Base-by-base conservation (phyloP, 2,113 vertebrate species). In the Channa argus region DNA sequence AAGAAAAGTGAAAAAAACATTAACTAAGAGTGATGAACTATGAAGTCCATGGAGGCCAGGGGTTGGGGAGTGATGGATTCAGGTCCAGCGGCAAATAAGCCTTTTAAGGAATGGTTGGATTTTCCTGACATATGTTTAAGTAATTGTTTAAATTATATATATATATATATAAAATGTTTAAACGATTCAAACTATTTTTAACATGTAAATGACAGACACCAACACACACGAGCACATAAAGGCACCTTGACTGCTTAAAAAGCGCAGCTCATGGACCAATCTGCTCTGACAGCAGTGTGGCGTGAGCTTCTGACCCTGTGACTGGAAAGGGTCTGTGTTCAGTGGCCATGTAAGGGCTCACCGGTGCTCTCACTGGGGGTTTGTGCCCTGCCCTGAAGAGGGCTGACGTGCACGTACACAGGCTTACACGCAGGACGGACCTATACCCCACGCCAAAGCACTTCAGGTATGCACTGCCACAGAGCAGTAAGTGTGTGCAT, bases 271-370 rank as follows among this genome's bases (percentile, higher is more conserved):
- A 85, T 87, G 87, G 90, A 88, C 89, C 86, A 88, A 81, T 89
- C 87, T 90, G 87, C 77, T 89, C 87, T 91, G 90, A 91, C 91
- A 92, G 90, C 90, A 88, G 89, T 86, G 85, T 89, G 90, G 79
- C 78, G 77, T 79, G 87, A 87, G 88, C 88, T 64, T 71, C 84
- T 93, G 91, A 92, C 86, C 87, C 86, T 41, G 74, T 88, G 86
- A 88, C 87, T 92, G 91, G 87, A 88, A 86, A 88, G 83, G 87
- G 85, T 70, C 83, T 88, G 85, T 92, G 87, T 91, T 92, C 91
- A 90, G 87, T 89, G 83, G 82, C 91, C 90, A 83, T 90, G 92
- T 91, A 91, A 91, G 91, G 91, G 88, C 88, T 91, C 86, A 81
- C 73, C 86, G 86, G 80, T 61, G 51, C 72, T 80, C 87, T 80